phyloP scores from a whole-genome alignment of 92 coral and sea anemone species.

The Palythoa heliodiscus region DNA sequence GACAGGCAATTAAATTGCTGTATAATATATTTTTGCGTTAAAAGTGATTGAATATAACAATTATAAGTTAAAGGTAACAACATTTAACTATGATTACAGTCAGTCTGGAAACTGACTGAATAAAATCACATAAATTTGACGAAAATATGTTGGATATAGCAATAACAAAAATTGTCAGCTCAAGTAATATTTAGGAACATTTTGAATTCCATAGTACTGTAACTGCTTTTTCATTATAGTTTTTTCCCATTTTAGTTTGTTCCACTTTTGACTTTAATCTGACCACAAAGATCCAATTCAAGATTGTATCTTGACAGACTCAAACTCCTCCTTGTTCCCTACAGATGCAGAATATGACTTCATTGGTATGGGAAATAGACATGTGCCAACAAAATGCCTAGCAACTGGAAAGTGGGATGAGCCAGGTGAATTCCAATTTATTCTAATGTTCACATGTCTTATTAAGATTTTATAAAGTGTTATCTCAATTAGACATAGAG shows the following conservation, averaged over 20 bases:
- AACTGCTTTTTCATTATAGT: not conserved
- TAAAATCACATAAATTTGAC: not conserved
- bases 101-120: not conserved
- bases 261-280: not conserved
- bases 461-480: not conserved
- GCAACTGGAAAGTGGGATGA: conserved; percentile 49
- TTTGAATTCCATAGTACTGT: not conserved
- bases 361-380: conserved; percentile 51
- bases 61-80: not conserved
- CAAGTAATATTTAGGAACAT: not conserved
- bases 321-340: conserved; percentile 1
- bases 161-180: not conserved
- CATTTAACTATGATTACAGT: not conserved
- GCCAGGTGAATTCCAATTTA: conserved; percentile 30
- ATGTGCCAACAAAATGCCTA: conserved; percentile 45
- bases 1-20: conserved; percentile 35
- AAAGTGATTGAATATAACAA: not conserved
- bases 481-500: not conserved
- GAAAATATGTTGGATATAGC: not conserved
- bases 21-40: not conserved
- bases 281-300: not conserved
- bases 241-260: not conserved
- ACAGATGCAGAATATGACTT: conserved; percentile 50
- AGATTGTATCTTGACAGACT: not conserved
- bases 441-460: not conserved